Evolutionary conservation across 53 echinoderm and acorn worm species (phyloP).

Genomic region (Echinometra lucunter): DNA sequence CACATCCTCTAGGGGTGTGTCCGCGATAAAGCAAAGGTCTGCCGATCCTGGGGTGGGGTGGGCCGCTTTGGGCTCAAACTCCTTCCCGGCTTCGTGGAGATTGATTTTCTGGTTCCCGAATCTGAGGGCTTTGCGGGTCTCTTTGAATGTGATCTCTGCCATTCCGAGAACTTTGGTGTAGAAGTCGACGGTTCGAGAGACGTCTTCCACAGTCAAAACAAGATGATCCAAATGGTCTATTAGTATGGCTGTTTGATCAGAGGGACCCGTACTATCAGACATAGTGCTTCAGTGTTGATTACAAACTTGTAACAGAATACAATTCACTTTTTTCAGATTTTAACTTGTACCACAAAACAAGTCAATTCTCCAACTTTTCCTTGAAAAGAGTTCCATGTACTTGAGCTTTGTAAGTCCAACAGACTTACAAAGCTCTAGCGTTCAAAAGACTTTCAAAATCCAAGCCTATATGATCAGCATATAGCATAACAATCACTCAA

Average conservation of each 20-base stretch:
- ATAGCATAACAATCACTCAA: too few species aligned
- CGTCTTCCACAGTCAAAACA: conserved; percentile 82
- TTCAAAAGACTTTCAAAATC: too few species aligned
- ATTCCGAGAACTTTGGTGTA: conserved; percentile 87
- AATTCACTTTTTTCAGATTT: too few species aligned
- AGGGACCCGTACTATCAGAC: background rate
- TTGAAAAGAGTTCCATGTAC: too few species aligned
- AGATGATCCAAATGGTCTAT: conserved; percentile 86
- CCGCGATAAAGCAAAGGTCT: conserved; percentile 84
- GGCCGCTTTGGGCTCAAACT: conserved; percentile 90
- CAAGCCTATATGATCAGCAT: too few species aligned
- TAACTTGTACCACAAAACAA: too few species aligned
- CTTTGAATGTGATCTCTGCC: conserved; percentile 87
- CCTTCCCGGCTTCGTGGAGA: conserved; percentile 82
- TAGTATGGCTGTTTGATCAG: background rate
- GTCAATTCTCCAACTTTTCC: too few species aligned
- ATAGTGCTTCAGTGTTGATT: background rate
- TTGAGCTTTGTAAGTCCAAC: too few species aligned
- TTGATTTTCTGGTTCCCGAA: conserved; percentile 96
- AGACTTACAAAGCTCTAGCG: too few species aligned
- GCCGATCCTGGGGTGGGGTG: conserved; percentile 83
- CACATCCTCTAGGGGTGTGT: conserved; percentile 71
- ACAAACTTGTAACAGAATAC: too few species aligned
- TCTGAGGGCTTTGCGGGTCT: conserved; percentile 82
- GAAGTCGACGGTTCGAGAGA: conserved; percentile 77